These are phyloP conservation scores for Psylliodes chrysocephalus DNA, from an alignment of 2,888 invertebrate species.

Conservation along the genomic window DNA sequence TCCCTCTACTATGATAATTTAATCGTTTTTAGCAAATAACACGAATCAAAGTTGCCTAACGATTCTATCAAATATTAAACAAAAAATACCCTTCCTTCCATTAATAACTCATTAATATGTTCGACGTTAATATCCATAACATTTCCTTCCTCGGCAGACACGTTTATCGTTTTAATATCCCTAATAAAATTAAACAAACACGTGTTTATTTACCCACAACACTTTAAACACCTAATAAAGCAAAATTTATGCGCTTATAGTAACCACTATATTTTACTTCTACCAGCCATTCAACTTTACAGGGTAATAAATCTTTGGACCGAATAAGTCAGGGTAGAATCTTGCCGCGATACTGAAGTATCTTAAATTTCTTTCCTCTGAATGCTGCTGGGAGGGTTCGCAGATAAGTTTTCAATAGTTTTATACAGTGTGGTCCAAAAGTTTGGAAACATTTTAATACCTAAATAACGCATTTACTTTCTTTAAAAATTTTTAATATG, in stretches of 20 bases:
- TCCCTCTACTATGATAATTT: no score
- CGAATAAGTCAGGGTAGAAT: conserved; percentile 47
- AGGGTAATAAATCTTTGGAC: conserved; percentile 60
- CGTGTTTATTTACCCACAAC: conserved; percentile 44
- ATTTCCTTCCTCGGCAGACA: not conserved
- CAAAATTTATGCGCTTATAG: conserved; percentile 61
- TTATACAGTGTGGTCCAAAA: no score
- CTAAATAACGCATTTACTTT: no score
- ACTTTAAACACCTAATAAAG: conserved; percentile 56
- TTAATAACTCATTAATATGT: not conserved
- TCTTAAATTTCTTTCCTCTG: not conserved
- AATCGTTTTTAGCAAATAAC: no score
- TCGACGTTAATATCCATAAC: conserved; percentile 3
- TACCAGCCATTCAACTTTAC: conserved; percentile 59
- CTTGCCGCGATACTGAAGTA: conserved; percentile 20
- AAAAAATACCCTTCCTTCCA: no score
- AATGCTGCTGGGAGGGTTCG: no score
- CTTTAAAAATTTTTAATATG: no score
- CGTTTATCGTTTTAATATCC: conserved; percentile 14
- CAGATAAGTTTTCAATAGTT: no score
- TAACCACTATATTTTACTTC: conserved; percentile 61
- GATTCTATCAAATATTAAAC: no score
- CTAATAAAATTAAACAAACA: conserved; percentile 43
- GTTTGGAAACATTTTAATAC: no score
- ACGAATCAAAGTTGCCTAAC: no score